Evolutionary conservation across 2,797 vertebrate species (phyloP), one percentile per base, ranked within the genome.

Genomic region (Bovichtus diacanthus): DNA sequence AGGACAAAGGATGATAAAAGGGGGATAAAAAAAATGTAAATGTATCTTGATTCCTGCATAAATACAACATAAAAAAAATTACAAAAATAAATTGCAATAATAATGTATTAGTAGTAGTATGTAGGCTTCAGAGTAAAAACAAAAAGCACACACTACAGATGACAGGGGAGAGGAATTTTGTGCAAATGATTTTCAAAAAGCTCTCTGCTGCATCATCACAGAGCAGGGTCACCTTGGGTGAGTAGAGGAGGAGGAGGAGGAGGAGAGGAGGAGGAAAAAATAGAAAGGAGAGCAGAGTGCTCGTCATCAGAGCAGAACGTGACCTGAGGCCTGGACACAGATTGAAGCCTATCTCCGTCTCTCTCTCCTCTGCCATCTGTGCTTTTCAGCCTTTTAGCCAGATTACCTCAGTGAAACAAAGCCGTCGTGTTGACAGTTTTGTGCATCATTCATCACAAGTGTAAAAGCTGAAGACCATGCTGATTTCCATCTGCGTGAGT

Each of bases 291-390:
- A 80, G 65, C 60, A 85, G 59, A 62, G 78, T 60, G 85, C 61
- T 76, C 25, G 56, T 86, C 86, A 85, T 83, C 81, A 87, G 83
- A 88, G 86, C 81, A 78, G 81, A 89, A 87, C 83, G 58, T 82
- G 78, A 84, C 86, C 87, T 18, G 53, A 89, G 85, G 88, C 83
- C 63, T 78, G 80, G 65, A 47, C 71, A 63, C 75, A 80, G 54
- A 84, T 69, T 76, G 74, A 78, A 70, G 43, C 56, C 16, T 68
- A 56, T 31, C 43, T 66, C 9, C 55, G 16, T 60, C 58, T 51
- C 49, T 75, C 63, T 70, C 72, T 61, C n/a, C 34, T 59, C 63
- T 38, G 21, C 63, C 65, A 46, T 86, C 79, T 80, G 56, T 76
- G 53, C 77, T 62, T 59, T 60, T 72, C 38, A 66, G 60, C 60